Percentiles rank a stretch among this genome's conserved stretches.
Conservation (phyloP, 23 tunicate genomes). For the Ascidia mentula region DNA sequence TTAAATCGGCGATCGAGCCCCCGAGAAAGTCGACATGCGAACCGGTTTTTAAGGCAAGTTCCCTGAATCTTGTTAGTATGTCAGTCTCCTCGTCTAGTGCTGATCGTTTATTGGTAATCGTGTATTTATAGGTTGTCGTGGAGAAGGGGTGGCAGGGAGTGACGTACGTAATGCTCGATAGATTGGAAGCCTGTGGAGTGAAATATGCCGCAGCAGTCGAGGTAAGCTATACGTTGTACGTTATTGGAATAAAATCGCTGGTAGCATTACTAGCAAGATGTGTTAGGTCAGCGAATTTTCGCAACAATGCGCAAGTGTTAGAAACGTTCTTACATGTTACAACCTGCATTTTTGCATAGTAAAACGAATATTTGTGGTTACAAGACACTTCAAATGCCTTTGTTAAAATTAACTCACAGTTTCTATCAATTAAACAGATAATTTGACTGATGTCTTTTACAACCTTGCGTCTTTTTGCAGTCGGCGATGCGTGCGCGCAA, state of each 20-base stretch:
- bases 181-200: constrained; percentile 85
- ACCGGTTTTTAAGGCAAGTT: constrained; percentile 80
- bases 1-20: constrained; percentile 48
- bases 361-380: not conserved
- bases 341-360: not conserved
- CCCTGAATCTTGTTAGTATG: too few relatives aligned
- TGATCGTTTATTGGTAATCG: too few relatives aligned
- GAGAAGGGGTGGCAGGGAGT: constrained; percentile 99
- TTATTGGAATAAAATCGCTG: too few relatives aligned
- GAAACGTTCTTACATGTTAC: not conserved
- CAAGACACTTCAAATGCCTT: not conserved
- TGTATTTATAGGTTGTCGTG: constrained; percentile 71
- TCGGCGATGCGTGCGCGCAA: constrained; percentile 96
- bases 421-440: not conserved
- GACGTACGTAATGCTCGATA: constrained; percentile 93
- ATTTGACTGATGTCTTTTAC: not conserved
- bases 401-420: not conserved
- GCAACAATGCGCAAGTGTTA: too few relatives aligned
- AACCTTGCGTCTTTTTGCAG: constrained; percentile 29
- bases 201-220: constrained; percentile 93
- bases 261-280: too few relatives aligned
- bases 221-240: too few relatives aligned
- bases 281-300: too few relatives aligned
- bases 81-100: too few relatives aligned
- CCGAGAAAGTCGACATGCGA: constrained; percentile 77